A percentile compares a stretch with the other conserved stretches of the same genome.
Evolutionary conservation across 2,113 vertebrate species (phyloP).

Genomic region (Gobius niger): DNA sequence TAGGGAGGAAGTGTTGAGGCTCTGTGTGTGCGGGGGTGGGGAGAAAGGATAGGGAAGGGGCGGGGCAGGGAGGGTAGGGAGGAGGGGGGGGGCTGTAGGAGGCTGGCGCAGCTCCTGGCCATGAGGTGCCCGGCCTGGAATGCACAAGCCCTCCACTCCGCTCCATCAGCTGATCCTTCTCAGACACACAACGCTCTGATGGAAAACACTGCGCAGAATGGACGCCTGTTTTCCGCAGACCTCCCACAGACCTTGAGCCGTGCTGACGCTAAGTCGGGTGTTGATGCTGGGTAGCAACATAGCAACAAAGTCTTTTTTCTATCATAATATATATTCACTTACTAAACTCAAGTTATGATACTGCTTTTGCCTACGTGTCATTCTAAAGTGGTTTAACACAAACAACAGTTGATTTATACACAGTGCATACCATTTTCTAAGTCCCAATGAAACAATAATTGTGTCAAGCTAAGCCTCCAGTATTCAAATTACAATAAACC

Average conservation of each 20-base stretch:
- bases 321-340: neutral
- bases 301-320: neutral
- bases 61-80: conserved; percentile 7
- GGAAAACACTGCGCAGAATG: conserved; percentile 32
- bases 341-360: too few relatives aligned
- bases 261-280: neutral
- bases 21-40: conserved; percentile 29
- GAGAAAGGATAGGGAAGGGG: conserved; percentile 18
- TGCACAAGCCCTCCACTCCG: conserved; percentile 45
- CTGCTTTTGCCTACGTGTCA: too few relatives aligned
- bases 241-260: conserved; percentile 26
- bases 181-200: conserved; percentile 26
- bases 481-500: too few relatives aligned
- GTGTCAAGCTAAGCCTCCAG: too few relatives aligned
- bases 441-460: too few relatives aligned
- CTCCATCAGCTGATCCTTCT: conserved; percentile 63
- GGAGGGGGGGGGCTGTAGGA: conserved; percentile 22
- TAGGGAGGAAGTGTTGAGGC: conserved; percentile 58
- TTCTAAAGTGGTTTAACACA: too few relatives aligned
- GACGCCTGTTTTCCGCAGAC: conserved; percentile 26
- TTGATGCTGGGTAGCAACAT: neutral
- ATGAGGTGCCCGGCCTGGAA: conserved; percentile 65
- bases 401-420: too few relatives aligned
- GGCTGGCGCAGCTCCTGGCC: conserved; percentile 61
- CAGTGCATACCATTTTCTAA: too few relatives aligned